Percentiles rank a stretch among this genome's conserved stretches.
Conservation (phyloP, 2,797 vertebrate species). For the Dermochelys coriacea region DNA sequence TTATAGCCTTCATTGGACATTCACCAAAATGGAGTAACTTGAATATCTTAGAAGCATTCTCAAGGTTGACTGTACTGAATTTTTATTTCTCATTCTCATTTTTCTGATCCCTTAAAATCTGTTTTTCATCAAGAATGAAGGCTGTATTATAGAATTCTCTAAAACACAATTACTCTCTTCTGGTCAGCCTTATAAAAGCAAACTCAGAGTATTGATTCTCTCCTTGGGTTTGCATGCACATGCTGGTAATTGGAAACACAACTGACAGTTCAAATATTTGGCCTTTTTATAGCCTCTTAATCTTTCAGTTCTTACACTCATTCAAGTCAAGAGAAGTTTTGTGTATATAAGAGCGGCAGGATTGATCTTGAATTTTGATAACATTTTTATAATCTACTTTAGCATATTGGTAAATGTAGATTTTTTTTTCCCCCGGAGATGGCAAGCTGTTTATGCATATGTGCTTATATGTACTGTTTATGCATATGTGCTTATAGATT, state of each 20-base stretch:
- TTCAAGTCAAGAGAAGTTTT: slow-evolving; percentile 1
- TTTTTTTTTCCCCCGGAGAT: background rate
- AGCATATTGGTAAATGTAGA: background rate
- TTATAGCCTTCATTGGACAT: background rate
- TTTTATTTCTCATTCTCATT: background rate
- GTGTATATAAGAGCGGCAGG: background rate
- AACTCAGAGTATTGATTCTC: background rate
- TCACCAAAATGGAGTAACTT: background rate
- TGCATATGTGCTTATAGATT: background rate
- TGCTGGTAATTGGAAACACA: slow-evolving; percentile 53
- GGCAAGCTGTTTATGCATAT: background rate
- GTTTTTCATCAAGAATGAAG: background rate
- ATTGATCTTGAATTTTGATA: background rate
- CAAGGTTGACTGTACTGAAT: background rate
- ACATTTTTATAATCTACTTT: background rate
- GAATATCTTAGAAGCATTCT: background rate
- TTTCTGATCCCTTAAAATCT: background rate
- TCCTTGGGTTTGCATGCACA: background rate
- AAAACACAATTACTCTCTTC: slow-evolving; percentile 14
- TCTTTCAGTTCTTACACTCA: background rate
- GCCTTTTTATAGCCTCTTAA: slow-evolving; percentile 2
- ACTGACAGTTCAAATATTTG: slow-evolving; percentile 47
- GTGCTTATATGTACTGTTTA: background rate
- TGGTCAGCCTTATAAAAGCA: slow-evolving; percentile 35
- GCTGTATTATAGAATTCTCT: background rate